A percentile compares a stretch with the other conserved stretches of the same genome.
Evolutionary conservation across 1,140 invertebrate species (phyloP).

Genomic region (Triops cancriformis): DNA sequence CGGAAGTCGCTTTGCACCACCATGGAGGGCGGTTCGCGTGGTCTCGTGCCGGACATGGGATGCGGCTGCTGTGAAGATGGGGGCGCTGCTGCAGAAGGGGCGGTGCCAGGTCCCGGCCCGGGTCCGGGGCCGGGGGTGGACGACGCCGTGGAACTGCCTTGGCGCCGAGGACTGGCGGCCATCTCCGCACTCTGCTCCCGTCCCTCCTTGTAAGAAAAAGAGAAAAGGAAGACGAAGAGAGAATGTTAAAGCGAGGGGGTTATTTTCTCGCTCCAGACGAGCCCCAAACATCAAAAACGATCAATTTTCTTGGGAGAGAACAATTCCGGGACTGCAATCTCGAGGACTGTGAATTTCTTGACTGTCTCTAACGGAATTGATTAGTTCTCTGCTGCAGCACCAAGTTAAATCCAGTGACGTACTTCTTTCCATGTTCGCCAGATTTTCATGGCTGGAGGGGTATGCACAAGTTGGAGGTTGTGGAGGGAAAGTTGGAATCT

Average conservation of each 20-base stretch:
- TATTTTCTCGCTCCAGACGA: neutral
- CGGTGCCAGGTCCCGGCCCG: slow-evolving; percentile 48
- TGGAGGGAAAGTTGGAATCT: neutral
- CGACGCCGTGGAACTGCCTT: slow-evolving; percentile 42
- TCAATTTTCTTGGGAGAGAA: neutral
- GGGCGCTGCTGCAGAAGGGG: neutral
- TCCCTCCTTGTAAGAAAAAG: slow-evolving; percentile 26
- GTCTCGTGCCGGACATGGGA: neutral
- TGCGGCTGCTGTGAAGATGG: neutral
- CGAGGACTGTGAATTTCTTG: neutral
- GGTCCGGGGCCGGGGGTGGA: slow-evolving; percentile 29
- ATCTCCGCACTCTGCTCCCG: slow-evolving; percentile 49
- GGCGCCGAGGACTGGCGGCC: slow-evolving; percentile 76
- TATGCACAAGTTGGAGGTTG: neutral
- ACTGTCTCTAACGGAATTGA: neutral
- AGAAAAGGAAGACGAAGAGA: slow-evolving; percentile 17
- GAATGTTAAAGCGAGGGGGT: neutral
- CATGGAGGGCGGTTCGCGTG: slow-evolving; percentile 60
- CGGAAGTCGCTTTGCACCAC: slow-evolving; percentile 87
- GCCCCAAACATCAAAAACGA: neutral
- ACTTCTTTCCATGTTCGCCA: neutral
- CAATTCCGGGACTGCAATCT: too few species aligned
- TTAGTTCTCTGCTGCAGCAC: neutral
- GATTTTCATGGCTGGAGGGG: neutral
- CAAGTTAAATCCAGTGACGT: neutral